phyloP scores from a whole-genome alignment of 2,797 vertebrate genomes.

The Nothura maculosa region DNA sequence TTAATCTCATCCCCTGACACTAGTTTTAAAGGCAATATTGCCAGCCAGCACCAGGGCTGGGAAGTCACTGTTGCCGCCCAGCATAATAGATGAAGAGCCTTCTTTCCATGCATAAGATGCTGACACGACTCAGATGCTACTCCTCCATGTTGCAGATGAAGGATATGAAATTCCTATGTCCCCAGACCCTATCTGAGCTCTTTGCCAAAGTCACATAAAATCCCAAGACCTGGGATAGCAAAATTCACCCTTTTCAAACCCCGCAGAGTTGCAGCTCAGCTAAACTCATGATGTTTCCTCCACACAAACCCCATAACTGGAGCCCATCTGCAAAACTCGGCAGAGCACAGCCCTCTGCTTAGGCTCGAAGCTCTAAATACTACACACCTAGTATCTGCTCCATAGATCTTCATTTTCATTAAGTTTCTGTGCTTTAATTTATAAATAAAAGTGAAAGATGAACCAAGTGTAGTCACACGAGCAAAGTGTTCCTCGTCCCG shows the following conservation, averaged over 20 bases:
- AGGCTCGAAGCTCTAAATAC: neutral
- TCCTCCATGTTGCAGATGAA: conserved; percentile 29
- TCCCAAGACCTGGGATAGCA: accelerated
- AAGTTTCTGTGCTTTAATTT: conserved; percentile 9
- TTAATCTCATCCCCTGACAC: conserved; percentile 27
- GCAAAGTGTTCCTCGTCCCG: neutral
- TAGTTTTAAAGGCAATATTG: conserved; percentile 1
- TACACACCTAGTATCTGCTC: neutral
- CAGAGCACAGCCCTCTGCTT: neutral
- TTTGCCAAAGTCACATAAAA: conserved; percentile 2
- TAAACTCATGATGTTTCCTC: conserved; percentile 28
- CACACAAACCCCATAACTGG: neutral
- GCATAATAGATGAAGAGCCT: conserved; percentile 25
- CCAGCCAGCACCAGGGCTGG: neutral
- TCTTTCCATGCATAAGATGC: neutral
- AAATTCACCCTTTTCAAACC: neutral
- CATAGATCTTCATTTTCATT: neutral
- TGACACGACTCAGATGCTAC: neutral
- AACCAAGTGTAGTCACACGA: neutral
- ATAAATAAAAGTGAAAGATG: conserved; percentile 37
- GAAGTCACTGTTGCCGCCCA: neutral
- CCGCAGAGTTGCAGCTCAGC: neutral
- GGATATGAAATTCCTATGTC: neutral
- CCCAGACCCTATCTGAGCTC: accelerated
- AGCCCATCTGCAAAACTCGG: conserved; percentile 7